These are phyloP conservation scores for Sclerurus mexicanus DNA, from an alignment of 2,113 vertebrate genomes.

Conservation along the genomic window DNA sequence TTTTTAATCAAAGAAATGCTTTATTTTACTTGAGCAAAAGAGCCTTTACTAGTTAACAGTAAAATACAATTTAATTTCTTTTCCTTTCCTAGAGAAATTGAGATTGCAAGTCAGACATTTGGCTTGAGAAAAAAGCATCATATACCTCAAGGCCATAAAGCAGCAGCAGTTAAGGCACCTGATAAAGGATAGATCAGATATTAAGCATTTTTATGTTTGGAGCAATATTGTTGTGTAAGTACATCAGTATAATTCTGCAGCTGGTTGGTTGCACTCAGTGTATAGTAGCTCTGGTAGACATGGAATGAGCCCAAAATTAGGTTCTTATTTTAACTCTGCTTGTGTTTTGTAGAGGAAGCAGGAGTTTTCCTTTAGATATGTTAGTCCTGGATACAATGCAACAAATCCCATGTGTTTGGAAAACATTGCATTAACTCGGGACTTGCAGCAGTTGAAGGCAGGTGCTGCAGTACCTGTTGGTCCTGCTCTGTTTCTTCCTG, in stretches of 20 bases:
- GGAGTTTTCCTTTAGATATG: not conserved
- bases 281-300: not conserved
- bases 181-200: not conserved
- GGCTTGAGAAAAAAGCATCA: not conserved
- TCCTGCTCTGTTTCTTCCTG: not conserved
- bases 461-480: not conserved
- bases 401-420: not conserved
- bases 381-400: not conserved
- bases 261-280: not conserved
- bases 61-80: not conserved
- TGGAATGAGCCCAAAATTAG: not conserved
- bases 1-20: slow-evolving; percentile 18
- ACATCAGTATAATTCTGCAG: not conserved
- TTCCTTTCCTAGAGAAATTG: not conserved
- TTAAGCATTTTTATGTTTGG: not conserved
- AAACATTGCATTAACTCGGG: not conserved
- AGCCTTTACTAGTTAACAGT: not conserved
- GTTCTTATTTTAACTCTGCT: not conserved
- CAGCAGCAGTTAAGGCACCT: not conserved
- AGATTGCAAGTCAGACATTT: not conserved
- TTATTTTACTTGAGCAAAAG: not conserved
- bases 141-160: not conserved
- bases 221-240: not conserved
- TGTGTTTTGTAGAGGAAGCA: not conserved
- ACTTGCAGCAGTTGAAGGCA: not conserved